Base-by-base conservation (phyloP, 2,888 invertebrate species). In the Eilema caniola region DNA sequence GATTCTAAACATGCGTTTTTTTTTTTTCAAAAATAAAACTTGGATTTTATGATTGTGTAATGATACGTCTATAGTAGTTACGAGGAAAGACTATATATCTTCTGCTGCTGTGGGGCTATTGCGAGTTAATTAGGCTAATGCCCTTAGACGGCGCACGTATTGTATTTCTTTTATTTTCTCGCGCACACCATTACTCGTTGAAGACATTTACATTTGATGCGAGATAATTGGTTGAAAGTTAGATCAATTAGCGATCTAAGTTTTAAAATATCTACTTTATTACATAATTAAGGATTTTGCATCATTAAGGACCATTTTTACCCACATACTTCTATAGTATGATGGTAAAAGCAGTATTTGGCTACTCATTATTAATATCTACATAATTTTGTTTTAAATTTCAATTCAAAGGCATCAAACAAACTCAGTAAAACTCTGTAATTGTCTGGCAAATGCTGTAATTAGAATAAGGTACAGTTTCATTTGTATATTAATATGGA, bases 111-210 rank as follows among this genome's bases (percentile, higher is more conserved):
- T 81, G 72, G 77, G 78, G 82, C 75, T 73, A 79, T 80, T 83
- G 83, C 80, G 79, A 81, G 78, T 83, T 89, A 86, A 89, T 89
- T 81, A 86, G 86, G 88, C 87, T 79, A 80, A 82, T 82, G 74
- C 83, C 74, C 77, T 86, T 82, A 25, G 86, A 89, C 88, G 86
- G 83, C 74, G 77, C 86, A 88, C 87, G 79, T 88, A 92, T 91
- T 87, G 86, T 86, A 84, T 75, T 80, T 79, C 75, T 86, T 85
- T 85, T 83, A 85, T 87, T 85, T 86, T 86, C 85, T 84, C 81
- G 84, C 83, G 82, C 82, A 76, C 71, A 76, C 73, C 72, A 75
- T 66, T 67, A 64, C 57, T 74, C 73, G 69, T 67, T 77, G 67
- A 76, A 69, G 60, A 59, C 69, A 66, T 72, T 74, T 74, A 73